A percentile compares a stretch with the other conserved stretches of the same genome.
phyloP scores from a whole-genome alignment of 1,140 invertebrate species.

The Aphelenchoides besseyi region DNA sequence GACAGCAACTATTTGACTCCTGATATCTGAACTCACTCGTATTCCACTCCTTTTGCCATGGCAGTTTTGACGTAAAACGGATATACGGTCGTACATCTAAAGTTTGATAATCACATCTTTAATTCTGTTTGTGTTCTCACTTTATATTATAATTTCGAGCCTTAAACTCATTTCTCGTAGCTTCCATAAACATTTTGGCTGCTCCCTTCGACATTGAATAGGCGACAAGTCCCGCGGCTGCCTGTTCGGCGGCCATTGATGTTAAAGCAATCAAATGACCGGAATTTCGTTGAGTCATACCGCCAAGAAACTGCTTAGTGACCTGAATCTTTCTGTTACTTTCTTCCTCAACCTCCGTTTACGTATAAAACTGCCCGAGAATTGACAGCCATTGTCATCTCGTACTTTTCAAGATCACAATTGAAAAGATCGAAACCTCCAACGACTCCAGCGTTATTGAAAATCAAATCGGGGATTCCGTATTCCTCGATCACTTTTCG shows the following conservation, averaged over 20 bases:
- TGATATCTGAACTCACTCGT: background rate
- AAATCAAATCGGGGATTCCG: slow-evolving; percentile 18
- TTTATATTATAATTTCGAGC: background rate
- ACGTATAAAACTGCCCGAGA: slow-evolving; percentile 9
- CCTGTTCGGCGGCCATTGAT: slow-evolving; percentile 79
- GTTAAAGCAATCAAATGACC: slow-evolving; percentile 91
- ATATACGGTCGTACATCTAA: background rate
- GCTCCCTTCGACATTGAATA: background rate
- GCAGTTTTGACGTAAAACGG: slow-evolving; percentile 11
- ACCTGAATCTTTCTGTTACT: slow-evolving; percentile 12
- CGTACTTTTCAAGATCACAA: background rate
- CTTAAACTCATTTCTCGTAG: background rate
- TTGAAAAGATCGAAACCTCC: background rate
- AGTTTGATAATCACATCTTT: background rate
- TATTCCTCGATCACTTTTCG: background rate
- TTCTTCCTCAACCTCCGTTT: background rate
- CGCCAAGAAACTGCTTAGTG: slow-evolving; percentile 68
- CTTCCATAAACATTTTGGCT: background rate
- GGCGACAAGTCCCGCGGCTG: slow-evolving; percentile 64
- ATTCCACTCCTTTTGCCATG: slow-evolving; percentile 11
- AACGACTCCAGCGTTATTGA: slow-evolving; percentile 11
- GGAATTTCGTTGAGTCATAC: slow-evolving; percentile 73
- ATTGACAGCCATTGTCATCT: slow-evolving; percentile 11
- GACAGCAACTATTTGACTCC: background rate
- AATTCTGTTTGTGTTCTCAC: background rate